Evolutionary conservation across 2,888 invertebrate species (phyloP).

Genomic region (Hyalella azteca): DNA sequence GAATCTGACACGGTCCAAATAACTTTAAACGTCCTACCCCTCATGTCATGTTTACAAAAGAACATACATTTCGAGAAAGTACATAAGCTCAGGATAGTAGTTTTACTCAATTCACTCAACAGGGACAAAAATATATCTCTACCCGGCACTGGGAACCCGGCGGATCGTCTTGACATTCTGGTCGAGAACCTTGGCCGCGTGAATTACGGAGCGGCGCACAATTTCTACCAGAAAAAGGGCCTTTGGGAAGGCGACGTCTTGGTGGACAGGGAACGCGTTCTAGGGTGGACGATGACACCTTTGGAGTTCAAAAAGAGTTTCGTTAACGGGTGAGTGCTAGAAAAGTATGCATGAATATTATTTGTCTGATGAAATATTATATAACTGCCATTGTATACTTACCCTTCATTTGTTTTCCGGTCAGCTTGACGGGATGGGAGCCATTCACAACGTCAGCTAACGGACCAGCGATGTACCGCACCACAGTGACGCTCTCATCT

Average conservation of each 20-base stretch:
- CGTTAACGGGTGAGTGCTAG: conserved; percentile 61
- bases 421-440: background rate
- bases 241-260: conserved; percentile 64
- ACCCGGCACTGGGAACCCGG: conserved; percentile 36
- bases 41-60: no score
- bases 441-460: background rate
- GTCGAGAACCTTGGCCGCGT: conserved; percentile 67
- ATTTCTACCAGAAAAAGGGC: conserved; percentile 65
- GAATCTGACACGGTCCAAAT: no score
- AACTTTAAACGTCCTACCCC: no score
- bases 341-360: background rate
- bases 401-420: no score
- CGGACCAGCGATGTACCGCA: conserved; percentile 44
- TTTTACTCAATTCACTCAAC: background rate
- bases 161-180: conserved; percentile 62
- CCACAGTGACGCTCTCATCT: conserved; percentile 15
- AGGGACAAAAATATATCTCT: conserved; percentile 47
- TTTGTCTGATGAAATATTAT: no score
- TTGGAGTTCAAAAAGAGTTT: conserved; percentile 67
- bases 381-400: no score
- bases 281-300: conserved; percentile 66
- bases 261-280: conserved; percentile 63
- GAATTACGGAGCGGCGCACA: conserved; percentile 64
- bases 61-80: no score
- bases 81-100: no score